Evolutionary conservation across 2,113 vertebrate species (phyloP), one percentile per base, ranked within the genome.

Genomic region (Dascyllus trimaculatus): DNA sequence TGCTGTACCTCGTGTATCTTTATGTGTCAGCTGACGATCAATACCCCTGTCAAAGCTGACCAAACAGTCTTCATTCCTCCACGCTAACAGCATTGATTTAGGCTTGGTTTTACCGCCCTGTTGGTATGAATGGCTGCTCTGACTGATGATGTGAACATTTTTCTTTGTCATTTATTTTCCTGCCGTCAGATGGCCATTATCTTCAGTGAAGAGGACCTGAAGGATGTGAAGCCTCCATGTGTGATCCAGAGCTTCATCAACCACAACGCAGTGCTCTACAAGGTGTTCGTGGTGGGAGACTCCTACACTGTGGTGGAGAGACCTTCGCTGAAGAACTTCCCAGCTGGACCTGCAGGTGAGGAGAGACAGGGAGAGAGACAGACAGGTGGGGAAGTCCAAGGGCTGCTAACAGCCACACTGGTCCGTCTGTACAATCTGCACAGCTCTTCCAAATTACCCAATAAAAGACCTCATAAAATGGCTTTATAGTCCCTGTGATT

Each of bases 171-270:
- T 64, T 57, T n/a, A 6, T 21, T 14, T 18, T 64, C 13, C 59
- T 62, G 25, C 80, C 38, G 85, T 14, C 93, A 99, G 98, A 99
- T 99, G 98, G 96, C 98, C 9, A 99, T 99, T 49, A 97, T 99
- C 90, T 99, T 99, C 92, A 98, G 97, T 69, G 95, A 96, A 87
- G 98, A 98, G 85, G 98, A 97, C 84, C 93, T 99, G 89, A 97
- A 95, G 26, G 96, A 96, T 49, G 95, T 99, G 71, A 96, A 94
- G 66, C 97, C 97, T 0, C 98, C 97, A 0, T 99, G 98, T 0
- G 98, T 99, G 85, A 97, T 99, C 86, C 98, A 99, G 95, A 99
- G 96, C 84, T 99, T 99, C 92, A 98, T 99, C 92, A 99, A 98
- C 93, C 98, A 99, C 93, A 99, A 99, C 0, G 98, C 98, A 0